phyloP scores from a whole-genome alignment of 2,888 invertebrate species.

The Pelosia muscerda region DNA sequence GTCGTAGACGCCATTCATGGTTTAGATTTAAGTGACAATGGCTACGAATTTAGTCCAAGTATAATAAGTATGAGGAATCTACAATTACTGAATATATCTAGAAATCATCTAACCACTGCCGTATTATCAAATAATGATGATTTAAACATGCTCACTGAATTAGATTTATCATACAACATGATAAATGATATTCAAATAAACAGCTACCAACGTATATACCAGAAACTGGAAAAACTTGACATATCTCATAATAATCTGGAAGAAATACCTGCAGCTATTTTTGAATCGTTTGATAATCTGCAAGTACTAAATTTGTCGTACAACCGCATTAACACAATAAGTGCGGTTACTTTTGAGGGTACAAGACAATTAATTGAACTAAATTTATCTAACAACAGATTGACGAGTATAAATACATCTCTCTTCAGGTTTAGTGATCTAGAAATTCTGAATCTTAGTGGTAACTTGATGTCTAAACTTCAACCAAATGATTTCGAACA shows the following conservation, averaged over 20 bases:
- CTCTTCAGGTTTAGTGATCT: slow-evolving; percentile 66
- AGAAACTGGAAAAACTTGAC: slow-evolving; percentile 56
- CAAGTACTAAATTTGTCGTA: slow-evolving; percentile 65
- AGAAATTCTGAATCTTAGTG: slow-evolving; percentile 58
- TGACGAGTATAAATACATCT: slow-evolving; percentile 62
- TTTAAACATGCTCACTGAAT: slow-evolving; percentile 48
- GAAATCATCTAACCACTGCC: slow-evolving; percentile 57
- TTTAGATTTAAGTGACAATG: slow-evolving; percentile 59
- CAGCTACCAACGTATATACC: slow-evolving; percentile 38
- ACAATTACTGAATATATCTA: slow-evolving; percentile 56
- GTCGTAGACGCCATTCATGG: slow-evolving; percentile 16
- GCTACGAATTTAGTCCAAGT: slow-evolving; percentile 44
- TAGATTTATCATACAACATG: slow-evolving; percentile 68
- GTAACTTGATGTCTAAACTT: slow-evolving; percentile 60
- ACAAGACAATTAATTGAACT: slow-evolving; percentile 57
- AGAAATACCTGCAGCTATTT: slow-evolving; percentile 57
- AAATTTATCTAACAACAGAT: slow-evolving; percentile 64
- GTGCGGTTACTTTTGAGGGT: slow-evolving; percentile 65
- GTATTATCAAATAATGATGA: slow-evolving; percentile 53
- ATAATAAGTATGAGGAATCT: slow-evolving; percentile 55
- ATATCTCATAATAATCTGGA: slow-evolving; percentile 66
- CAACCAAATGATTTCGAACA: slow-evolving; percentile 58
- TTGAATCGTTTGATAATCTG: slow-evolving; percentile 58
- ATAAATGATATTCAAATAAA: slow-evolving; percentile 55
- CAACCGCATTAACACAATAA: slow-evolving; percentile 61